Evolutionary conservation across 1,140 invertebrate genomes (phyloP).

Genomic region (Chionoecetes opilio): DNA sequence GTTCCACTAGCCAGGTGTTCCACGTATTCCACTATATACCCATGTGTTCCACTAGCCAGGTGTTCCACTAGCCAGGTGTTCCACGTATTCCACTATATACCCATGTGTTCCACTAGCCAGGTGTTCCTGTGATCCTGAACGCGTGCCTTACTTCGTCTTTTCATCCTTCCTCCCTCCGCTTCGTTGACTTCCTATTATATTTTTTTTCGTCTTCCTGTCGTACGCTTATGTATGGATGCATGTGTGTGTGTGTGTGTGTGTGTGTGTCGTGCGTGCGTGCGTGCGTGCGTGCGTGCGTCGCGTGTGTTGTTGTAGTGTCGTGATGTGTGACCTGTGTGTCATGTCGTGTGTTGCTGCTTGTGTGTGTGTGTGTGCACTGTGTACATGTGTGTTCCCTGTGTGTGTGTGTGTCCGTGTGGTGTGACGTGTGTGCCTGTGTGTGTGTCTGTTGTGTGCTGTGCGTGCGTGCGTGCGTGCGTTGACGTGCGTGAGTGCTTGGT

Average conservation of each 20-base stretch:
- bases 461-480: too few relatives aligned
- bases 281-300: background rate
- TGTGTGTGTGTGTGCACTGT: background rate
- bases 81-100: too few relatives aligned
- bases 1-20: background rate
- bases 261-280: background rate
- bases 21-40: background rate
- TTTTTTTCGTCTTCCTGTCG: constrained; percentile 6
- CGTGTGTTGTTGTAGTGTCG: too few relatives aligned
- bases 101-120: too few relatives aligned
- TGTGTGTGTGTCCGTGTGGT: background rate
- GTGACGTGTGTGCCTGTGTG: background rate
- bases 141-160: background rate
- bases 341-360: background rate
- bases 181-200: background rate
- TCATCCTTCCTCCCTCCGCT: background rate
- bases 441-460: too few relatives aligned
- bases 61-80: background rate
- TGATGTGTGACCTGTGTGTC: too few relatives aligned
- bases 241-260: constrained; percentile 31
- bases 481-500: background rate
- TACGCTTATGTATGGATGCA: background rate
- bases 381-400: background rate
- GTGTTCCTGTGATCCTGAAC: background rate
- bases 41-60: too few relatives aligned